Conservation (phyloP, 2,888 invertebrate genomes). For the Papilio demoleus region DNA sequence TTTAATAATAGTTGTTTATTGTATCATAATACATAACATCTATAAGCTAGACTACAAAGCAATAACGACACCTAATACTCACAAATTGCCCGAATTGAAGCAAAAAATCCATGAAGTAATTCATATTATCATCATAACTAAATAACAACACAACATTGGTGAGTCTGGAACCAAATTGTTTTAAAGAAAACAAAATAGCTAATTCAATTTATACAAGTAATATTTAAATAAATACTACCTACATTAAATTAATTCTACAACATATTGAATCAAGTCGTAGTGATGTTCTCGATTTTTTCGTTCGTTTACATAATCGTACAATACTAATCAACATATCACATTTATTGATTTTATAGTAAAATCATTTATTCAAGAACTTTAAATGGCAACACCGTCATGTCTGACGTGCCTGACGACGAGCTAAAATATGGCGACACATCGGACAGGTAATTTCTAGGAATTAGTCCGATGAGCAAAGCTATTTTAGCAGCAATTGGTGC, state of each 20-base stretch:
- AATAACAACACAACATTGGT: conserved; percentile 8
- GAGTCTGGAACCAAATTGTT: not conserved
- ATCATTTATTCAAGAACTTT: conserved; percentile 70
- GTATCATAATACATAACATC: conserved; percentile 62
- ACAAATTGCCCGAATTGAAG: conserved; percentile 49
- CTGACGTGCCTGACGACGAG: conserved; percentile 57
- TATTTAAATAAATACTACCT: conserved; percentile 17
- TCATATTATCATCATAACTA: conserved; percentile 23
- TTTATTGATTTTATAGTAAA: conserved; percentile 3
- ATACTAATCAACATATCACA: conserved; percentile 41
- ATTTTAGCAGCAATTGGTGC: conserved; percentile 83
- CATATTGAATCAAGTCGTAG: conserved; percentile 7
- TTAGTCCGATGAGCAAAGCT: conserved; percentile 80
- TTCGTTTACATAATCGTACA: conserved; percentile 32
- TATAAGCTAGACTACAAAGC: conserved; percentile 58
- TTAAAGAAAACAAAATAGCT: not conserved
- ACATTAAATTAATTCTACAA: conserved; percentile 2
- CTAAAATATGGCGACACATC: conserved; percentile 72
- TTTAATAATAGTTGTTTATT: conserved; percentile 53
- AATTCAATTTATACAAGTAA: not conserved
- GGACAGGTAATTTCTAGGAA: conserved; percentile 74
- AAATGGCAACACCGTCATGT: conserved; percentile 67
- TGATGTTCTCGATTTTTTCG: conserved; percentile 12
- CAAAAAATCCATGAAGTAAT: conserved; percentile 25
- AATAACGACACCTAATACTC: conserved; percentile 55